These are phyloP conservation scores for Chironomus riparius DNA, from an alignment of 2,888 invertebrate species.

Conservation along the genomic window DNA sequence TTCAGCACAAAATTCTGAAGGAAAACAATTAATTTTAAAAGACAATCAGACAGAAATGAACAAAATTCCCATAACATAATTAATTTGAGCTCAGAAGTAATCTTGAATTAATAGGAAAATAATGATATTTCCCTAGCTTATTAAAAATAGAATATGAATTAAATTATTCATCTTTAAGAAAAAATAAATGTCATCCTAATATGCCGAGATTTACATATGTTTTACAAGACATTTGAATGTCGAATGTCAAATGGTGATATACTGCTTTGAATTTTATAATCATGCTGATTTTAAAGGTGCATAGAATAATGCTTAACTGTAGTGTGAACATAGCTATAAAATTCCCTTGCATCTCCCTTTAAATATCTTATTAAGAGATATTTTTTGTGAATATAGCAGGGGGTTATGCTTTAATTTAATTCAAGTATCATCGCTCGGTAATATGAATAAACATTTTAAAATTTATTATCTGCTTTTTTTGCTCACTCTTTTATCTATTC, in stretches of 20 bases:
- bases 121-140: background rate
- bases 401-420: constrained; percentile 22
- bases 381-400: constrained; percentile 12
- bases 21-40: too few relatives aligned
- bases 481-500: background rate
- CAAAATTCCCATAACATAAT: too few relatives aligned
- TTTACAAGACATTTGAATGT: constrained; percentile 26
- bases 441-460: constrained; percentile 17
- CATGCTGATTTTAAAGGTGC: too few relatives aligned
- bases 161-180: too few relatives aligned
- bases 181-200: constrained; percentile 6
- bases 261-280: background rate
- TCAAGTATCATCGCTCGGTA: constrained; percentile 11
- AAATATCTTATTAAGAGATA: background rate
- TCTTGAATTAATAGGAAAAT: background rate
- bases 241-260: too few relatives aligned
- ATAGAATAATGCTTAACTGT: too few relatives aligned
- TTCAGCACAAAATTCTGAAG: too few relatives aligned
- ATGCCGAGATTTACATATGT: constrained; percentile 20
- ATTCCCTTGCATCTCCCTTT: background rate
- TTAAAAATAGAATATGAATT: background rate
- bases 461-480: constrained; percentile 23
- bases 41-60: too few relatives aligned
- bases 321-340: background rate
- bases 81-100: too few relatives aligned